Evolutionary conservation across 2,888 invertebrate genomes (phyloP), one percentile per base, ranked within the genome.

Genomic region (Podotricha telesiphe): DNA sequence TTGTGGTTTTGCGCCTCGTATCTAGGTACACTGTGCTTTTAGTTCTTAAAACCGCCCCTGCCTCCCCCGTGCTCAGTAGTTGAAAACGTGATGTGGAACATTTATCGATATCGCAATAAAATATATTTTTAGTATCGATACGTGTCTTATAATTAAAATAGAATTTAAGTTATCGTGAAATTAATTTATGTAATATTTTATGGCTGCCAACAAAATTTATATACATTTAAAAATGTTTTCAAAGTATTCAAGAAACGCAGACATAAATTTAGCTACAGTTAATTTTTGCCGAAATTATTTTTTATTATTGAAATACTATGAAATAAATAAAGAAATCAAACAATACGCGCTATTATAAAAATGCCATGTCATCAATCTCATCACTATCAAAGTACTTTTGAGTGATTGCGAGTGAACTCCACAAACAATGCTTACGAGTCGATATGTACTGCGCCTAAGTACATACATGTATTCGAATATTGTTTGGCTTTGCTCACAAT

Each of bases 401-500:
- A 91, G 89, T 91, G 91, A 92, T 91, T 92, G 88, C 89, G 79
- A 86, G 85, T 82, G 83, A 85, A 83, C 84, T 86, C 76, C 77
- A 83, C 89, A 89, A 91, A 91, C 92, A 92, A 91, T 91, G 82
- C 84, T 74, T 80, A 79, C 78, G 84, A 90, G 88, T 88, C 91
- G 88, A 90, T 91, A 90, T 84, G 80, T 80, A 82, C 80, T 75
- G 79, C 80, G 76, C 40, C n/a, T 42, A 59, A 59, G 59, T 45
- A 59, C 59, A 59, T 76, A 76, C 71, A 73, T 71, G 77, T 74
- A 76, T 70, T 72, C 73, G 76, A 77, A 78, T 79, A 79, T 75
- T 79, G 79, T 75, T 75, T 70, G 74, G 71, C 72, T 74, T 75
- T 74, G 68, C 76, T 77, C 78, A 79, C 79, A 77, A 71, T 77